Evolutionary conservation across 2,113 vertebrate species (phyloP).

Genomic region (Chlamydotis undulata): DNA sequence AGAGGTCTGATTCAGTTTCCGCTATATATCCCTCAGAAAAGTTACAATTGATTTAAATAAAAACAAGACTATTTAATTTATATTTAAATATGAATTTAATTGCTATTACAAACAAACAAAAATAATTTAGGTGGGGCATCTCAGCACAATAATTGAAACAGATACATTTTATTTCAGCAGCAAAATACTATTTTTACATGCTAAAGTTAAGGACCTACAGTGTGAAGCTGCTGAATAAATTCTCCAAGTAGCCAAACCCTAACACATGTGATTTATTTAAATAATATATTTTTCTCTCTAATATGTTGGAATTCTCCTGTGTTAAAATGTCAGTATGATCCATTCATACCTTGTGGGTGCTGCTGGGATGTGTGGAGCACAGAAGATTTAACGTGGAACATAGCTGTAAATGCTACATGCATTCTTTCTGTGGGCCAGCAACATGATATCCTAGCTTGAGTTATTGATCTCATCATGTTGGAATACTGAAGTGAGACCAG

Average conservation of each 20-base stretch:
- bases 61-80: not conserved
- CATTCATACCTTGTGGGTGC: not conserved
- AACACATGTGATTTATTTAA: not conserved
- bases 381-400: not conserved
- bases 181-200: not conserved
- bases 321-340: not conserved
- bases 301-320: not conserved
- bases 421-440: not conserved
- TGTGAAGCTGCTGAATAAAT: conserved; percentile 4
- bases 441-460: not conserved
- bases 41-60: not conserved
- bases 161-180: conserved; percentile 21
- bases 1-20: not conserved
- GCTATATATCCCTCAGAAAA: not conserved
- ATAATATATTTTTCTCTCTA: not conserved
- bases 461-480: not conserved
- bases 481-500: not conserved
- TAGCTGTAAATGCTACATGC: not conserved
- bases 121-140: not conserved
- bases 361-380: not conserved
- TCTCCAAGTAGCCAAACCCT: not conserved
- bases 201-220: not conserved
- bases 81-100: not conserved
- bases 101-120: not conserved
- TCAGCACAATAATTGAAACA: not conserved